A percentile compares a stretch with the other conserved stretches of the same genome.
Evolutionary conservation across 2,888 invertebrate genomes (phyloP).

Genomic region (Acleris cristana): DNA sequence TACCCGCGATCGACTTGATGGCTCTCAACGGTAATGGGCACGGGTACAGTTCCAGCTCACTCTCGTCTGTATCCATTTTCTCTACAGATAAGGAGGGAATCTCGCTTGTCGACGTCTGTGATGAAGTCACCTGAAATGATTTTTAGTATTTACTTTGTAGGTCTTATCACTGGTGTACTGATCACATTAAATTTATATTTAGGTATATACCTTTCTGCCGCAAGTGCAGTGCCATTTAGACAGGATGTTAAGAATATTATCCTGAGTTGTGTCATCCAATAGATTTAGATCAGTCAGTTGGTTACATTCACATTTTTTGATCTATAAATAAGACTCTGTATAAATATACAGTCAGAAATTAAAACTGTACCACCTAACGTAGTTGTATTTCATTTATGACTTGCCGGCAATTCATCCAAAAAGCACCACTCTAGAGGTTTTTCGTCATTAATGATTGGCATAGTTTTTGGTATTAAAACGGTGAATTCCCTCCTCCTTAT

Average conservation of each 20-base stretch:
- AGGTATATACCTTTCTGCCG: slow-evolving; percentile 66
- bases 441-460: slow-evolving; percentile 63
- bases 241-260: slow-evolving; percentile 70
- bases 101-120: slow-evolving; percentile 71
- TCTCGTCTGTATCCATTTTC: slow-evolving; percentile 49
- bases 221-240: slow-evolving; percentile 77
- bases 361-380: background rate
- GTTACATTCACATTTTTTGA: slow-evolving; percentile 77
- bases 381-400: slow-evolving; percentile 12
- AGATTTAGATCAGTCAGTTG: slow-evolving; percentile 67
- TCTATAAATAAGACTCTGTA: slow-evolving; percentile 52
- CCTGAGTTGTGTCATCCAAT: slow-evolving; percentile 71
- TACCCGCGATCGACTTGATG: slow-evolving; percentile 47
- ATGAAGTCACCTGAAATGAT: slow-evolving; percentile 59
- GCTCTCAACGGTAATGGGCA: slow-evolving; percentile 61
- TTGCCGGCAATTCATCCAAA: slow-evolving; percentile 69
- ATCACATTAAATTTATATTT: background rate
- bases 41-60: slow-evolving; percentile 44
- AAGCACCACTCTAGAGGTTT: slow-evolving; percentile 65
- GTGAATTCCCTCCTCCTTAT: slow-evolving; percentile 64
- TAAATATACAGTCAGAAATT: background rate
- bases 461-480: slow-evolving; percentile 66
- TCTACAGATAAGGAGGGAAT: slow-evolving; percentile 58
- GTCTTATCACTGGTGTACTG: too few relatives aligned
- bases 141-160: background rate